Evolutionary conservation across 2,113 vertebrate genomes (phyloP).

Genomic region (Toxotes chatareus): DNA sequence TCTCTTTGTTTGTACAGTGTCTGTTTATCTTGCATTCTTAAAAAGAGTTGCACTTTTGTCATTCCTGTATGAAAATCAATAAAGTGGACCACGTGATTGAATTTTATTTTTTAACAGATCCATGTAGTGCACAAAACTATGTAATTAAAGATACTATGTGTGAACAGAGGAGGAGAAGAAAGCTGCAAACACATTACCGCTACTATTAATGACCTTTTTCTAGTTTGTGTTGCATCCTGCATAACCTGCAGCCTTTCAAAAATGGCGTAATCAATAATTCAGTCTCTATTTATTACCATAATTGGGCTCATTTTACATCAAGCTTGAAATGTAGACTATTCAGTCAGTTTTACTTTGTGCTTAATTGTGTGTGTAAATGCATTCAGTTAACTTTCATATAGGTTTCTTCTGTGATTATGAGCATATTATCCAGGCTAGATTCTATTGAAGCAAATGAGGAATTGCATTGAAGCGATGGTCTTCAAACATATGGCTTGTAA

Average conservation of each 20-base stretch:
- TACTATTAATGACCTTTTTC: background rate
- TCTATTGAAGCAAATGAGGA: background rate
- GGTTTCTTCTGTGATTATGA: background rate
- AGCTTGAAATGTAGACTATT: background rate
- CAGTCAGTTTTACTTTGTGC: background rate
- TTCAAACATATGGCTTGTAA: background rate
- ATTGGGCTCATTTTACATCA: background rate
- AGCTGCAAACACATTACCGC: background rate
- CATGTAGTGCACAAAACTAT: background rate
- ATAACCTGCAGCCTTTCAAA: background rate
- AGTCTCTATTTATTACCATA: background rate
- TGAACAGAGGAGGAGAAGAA: background rate
- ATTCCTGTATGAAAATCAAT: slow-evolving; percentile 66
- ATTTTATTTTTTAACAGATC: background rate
- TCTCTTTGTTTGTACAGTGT: slow-evolving; percentile 10
- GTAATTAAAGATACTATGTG: background rate
- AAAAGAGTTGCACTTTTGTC: slow-evolving; percentile 30
- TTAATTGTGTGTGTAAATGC: background rate
- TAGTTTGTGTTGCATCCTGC: background rate
- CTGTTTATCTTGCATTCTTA: slow-evolving; percentile 3
- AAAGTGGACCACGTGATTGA: slow-evolving; percentile 64
- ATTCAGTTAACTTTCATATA: background rate
- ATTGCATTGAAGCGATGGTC: background rate
- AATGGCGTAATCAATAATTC: background rate
- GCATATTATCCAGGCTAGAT: background rate